A percentile compares a stretch with the other conserved stretches of the same genome.
These are phyloP conservation scores for Actinia equina DNA, from an alignment of 64 coral and sea anemone species.

Conservation along the genomic window DNA sequence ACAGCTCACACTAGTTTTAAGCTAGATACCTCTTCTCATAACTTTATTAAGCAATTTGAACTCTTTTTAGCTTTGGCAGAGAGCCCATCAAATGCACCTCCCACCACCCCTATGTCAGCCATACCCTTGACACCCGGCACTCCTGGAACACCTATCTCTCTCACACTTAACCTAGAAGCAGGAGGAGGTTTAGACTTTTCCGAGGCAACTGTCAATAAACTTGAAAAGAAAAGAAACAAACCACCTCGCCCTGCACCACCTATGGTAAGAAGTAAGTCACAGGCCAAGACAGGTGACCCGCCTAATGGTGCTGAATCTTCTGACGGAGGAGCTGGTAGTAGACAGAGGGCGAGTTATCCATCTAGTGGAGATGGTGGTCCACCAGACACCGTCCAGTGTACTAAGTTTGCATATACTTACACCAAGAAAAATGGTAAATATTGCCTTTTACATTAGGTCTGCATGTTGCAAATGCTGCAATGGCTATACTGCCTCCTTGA, in stretches of 20 bases:
- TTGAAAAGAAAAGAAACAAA: constrained; percentile 68
- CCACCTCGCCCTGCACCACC: constrained; percentile 69
- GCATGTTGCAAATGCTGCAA: too few species aligned
- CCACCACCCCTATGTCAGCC: neutral
- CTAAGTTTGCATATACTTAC: constrained; percentile 83
- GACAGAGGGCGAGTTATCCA: constrained; percentile 38
- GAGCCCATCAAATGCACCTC: neutral
- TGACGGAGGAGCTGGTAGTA: constrained; percentile 39
- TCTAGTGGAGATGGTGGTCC: constrained; percentile 25
- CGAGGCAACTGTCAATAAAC: constrained; percentile 20
- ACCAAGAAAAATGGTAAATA: constrained; percentile 91
- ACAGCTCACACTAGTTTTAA: too few species aligned
- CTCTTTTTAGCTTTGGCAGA: neutral
- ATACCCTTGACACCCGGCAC: neutral
- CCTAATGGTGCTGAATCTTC: constrained; percentile 32
- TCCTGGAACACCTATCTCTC: constrained; percentile 55
- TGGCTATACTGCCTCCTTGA: too few species aligned
- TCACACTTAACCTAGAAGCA: constrained; percentile 60
- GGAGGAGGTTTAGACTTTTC: constrained; percentile 54
- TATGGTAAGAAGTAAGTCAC: constrained; percentile 1
- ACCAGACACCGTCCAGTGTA: constrained; percentile 76
- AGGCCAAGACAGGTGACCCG: neutral
- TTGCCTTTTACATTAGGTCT: neutral
- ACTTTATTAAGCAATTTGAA: neutral
- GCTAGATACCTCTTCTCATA: too few species aligned